Evolutionary conservation across 1,140 invertebrate genomes (phyloP), one percentile per base, ranked within the genome.

Genomic region (Temnothorax nylanderi): DNA sequence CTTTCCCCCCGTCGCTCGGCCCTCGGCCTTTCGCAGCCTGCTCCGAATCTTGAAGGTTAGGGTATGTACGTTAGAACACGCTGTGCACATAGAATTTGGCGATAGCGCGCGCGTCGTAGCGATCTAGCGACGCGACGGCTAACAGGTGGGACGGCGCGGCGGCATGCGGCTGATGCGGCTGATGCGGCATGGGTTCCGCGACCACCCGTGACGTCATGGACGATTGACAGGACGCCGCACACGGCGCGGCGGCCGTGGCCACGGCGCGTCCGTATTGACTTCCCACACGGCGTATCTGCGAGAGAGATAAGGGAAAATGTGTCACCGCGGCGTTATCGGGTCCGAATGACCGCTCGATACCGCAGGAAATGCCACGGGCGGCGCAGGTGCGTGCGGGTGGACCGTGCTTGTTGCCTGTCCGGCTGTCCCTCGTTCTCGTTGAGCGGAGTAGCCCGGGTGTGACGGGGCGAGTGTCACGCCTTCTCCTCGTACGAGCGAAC

Each of bases 221-320:
- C 26, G 26, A 26, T 26, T 32, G 56, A 47, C 26, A 47, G 75
- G 49, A 74, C 71, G 56, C 54, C 37, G 41, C 41, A 37, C 32
- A 13, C 69, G 32, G 11, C 7, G 21, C 51, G 16, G 18, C 18
- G 51, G 16, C 1, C 77, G n/a, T n/a, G n/a, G 65, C 1, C 77
- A 18, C 47, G 32, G 10, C 4, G 11, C n/a, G 81, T 18, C 5
- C 51, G 64, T 64, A 58, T 69, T 49, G 62, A 80, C 49, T 65
- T 47, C 3, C 8, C 11, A 49, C 37, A 11, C 37, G n/a, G 4
- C 56, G 6, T 86, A 81, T 86, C 76, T 69, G 26, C 32, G 37
- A 11, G 34, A 77, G 74, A 77, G 74, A 88, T 86, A 74, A 87
- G 49, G 49, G 26, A 21, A 62, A 69, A 85, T 76, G 76, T 87